A percentile compares a stretch with the other conserved stretches of the same genome.
phyloP scores from a whole-genome alignment of 2,113 vertebrate species.

The Chaetops frenatus region DNA sequence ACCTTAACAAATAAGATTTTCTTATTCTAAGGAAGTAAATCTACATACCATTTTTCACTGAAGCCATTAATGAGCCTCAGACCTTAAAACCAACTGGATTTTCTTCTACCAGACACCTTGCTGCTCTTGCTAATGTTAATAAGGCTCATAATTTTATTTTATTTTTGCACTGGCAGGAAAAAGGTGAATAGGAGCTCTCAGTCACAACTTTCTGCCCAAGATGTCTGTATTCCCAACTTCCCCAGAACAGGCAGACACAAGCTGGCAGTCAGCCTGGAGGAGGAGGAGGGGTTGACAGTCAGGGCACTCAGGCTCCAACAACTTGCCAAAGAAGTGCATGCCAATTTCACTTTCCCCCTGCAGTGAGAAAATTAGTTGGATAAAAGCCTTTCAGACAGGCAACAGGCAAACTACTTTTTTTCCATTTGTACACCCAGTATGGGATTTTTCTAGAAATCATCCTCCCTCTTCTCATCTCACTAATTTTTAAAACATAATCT shows the following conservation, averaged over 20 bases:
- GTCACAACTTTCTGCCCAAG: not conserved
- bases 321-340: not conserved
- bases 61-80: not conserved
- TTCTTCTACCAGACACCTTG: not conserved
- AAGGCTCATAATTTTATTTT: not conserved
- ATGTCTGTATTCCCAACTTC: not conserved
- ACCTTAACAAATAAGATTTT: not conserved
- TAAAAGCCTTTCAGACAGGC: conserved; percentile 15
- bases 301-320: not conserved
- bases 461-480: not conserved
- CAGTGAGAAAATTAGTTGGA: conserved; percentile 34
- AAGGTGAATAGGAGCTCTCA: not conserved
- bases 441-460: not conserved
- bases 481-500: not conserved
- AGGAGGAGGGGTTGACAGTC: not conserved
- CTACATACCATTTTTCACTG: not conserved
- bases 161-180: not conserved
- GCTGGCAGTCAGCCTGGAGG: not conserved
- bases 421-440: not conserved
- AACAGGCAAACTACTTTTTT: not conserved
- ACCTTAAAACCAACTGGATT: not conserved
- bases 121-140: not conserved
- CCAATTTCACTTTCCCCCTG: conserved; percentile 24
- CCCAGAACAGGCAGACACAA: not conserved
- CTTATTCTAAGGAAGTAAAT: not conserved